Evolutionary conservation across 2,113 vertebrate genomes (phyloP).

Genomic region (Hoplias malabaricus): DNA sequence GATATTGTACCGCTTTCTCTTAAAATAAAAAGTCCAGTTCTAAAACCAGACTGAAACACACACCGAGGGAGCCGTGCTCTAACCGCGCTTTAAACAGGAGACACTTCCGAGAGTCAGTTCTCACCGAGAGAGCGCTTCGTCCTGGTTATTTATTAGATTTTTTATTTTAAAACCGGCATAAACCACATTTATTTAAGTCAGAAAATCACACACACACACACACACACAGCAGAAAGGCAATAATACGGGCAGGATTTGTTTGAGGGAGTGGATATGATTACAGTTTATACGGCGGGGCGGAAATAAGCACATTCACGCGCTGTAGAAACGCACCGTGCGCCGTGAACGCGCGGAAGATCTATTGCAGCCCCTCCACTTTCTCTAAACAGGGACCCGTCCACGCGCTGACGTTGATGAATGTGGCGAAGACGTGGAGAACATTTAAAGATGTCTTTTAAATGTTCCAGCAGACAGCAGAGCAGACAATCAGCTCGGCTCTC

Average conservation of each 20-base stretch:
- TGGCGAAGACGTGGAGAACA: slow-evolving; percentile 70
- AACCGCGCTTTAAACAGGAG: no score
- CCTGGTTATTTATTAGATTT: no score
- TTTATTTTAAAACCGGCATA: neutral
- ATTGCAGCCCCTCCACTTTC: slow-evolving; percentile 69
- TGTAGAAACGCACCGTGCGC: slow-evolving; percentile 55
- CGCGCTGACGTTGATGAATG: slow-evolving; percentile 80
- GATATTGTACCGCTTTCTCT: no score
- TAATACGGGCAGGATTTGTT: slow-evolving; percentile 29
- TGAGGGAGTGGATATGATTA: slow-evolving; percentile 26
- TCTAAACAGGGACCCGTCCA: slow-evolving; percentile 71
- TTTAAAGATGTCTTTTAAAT: slow-evolving; percentile 78
- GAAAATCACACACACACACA: neutral
- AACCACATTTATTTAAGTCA: neutral
- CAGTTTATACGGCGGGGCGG: slow-evolving; percentile 30
- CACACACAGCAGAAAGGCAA: neutral
- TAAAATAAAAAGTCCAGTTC: no score
- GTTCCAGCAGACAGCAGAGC: slow-evolving; percentile 61
- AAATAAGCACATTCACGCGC: slow-evolving; percentile 50
- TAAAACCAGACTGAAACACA: no score
- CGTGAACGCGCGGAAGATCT: slow-evolving; percentile 66
- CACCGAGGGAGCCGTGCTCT: no score
- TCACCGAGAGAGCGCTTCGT: no score
- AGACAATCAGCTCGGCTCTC: slow-evolving; percentile 56
- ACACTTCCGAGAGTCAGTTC: no score